Base-by-base conservation (phyloP, 2,113 vertebrate genomes). In the Amazona guildingii region DNA sequence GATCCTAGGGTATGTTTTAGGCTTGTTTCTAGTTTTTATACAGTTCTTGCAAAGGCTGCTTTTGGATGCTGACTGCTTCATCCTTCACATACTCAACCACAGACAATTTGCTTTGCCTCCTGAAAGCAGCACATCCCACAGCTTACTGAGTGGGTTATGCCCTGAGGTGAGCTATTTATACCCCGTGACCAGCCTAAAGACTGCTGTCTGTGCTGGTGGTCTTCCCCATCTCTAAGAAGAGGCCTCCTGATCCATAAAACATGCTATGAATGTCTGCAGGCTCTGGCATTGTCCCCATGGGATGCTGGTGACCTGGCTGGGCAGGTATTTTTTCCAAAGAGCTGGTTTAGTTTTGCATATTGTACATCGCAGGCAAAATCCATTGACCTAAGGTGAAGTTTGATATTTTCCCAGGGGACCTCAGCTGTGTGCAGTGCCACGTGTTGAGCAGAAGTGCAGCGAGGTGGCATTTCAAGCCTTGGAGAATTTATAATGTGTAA, bases 61-160 rank as follows among this genome's bases (percentile, higher is more conserved):
- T 91, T 90, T 83, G 75, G 43, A 59, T 83, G 66, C 69, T 61
- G 79, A 51, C 85, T 89, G 70, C 79, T 94, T 92, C 88, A 80
- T 70, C 67, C 83, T 90, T 86, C 82, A 35, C 88, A 35, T 92
- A 83, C 73, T 92, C 90, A 86, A 93, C 92, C 77, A 88, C 90
- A 95, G 91, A 74, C 82, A 94, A 96, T 95, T 97, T 97, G 81
- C 94, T 89, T 94, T 96, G 83, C 95, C 92, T 95, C 92, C 90
- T 81, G 88, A 20, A 21, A 97, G 68, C 12, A 0, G 83, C 87
- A 61, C 91, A 75, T 95, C 96, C 92, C 87, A 79, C 88, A 54
- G 77, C 62, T 93, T 96, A 28, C 83, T 83, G 87, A 80, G 85
- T 79, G 85, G 88, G 88, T 91, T 92, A 74, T 94, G 70, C 63